These are phyloP conservation scores for Tauraco hartlaubi DNA, from an alignment of 2,797 vertebrate genomes.

Conservation along the genomic window DNA sequence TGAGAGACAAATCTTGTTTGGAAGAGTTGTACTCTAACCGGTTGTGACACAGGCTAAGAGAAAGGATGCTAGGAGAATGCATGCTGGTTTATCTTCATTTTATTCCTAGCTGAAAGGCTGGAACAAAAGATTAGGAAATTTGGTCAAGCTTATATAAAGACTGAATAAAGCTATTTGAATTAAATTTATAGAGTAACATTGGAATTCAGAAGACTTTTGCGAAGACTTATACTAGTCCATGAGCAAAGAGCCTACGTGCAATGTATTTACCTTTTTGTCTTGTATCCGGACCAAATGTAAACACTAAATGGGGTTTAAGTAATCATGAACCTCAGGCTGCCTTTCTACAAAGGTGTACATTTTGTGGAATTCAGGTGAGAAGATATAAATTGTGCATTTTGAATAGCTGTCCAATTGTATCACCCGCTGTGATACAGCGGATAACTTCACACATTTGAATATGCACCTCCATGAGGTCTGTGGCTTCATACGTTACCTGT, in stretches of 20 bases:
- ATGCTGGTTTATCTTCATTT: background rate
- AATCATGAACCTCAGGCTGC: background rate
- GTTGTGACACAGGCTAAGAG: slow-evolving; percentile 1
- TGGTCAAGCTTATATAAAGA: background rate
- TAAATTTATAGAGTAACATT: background rate
- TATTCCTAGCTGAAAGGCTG: background rate
- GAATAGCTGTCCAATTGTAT: background rate
- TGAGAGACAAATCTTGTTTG: slow-evolving; percentile 35
- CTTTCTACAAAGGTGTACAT: background rate
- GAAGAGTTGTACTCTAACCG: slow-evolving; percentile 5
- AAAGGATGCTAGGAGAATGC: background rate
- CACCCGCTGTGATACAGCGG: background rate
- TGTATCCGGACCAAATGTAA: background rate
- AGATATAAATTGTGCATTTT: background rate
- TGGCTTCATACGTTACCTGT: background rate
- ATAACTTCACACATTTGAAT: background rate
- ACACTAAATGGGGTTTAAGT: background rate
- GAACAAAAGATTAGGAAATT: background rate
- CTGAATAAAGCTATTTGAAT: background rate
- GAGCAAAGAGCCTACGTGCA: background rate
- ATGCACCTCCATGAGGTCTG: background rate
- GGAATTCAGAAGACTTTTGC: background rate
- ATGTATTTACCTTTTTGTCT: background rate
- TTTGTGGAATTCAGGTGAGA: background rate
- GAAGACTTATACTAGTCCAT: background rate